Conservation (phyloP, 2,113 vertebrate genomes). For the Xyrauchen texanus region DNA sequence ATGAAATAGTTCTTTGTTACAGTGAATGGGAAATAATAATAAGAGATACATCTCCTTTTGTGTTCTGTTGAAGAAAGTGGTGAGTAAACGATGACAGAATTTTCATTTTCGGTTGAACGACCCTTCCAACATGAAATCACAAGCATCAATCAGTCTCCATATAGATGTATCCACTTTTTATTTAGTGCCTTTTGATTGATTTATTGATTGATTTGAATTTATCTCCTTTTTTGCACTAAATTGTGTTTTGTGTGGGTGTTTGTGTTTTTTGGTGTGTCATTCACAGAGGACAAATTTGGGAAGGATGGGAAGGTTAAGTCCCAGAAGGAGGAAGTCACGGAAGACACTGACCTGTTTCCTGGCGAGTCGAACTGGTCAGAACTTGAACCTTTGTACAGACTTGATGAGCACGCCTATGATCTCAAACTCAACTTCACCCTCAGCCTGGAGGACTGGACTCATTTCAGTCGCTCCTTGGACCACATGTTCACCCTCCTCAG, state of each 20-base stretch:
- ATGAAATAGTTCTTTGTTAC: too few species aligned
- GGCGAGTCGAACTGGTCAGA: slow-evolving; percentile 60
- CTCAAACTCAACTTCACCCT: slow-evolving; percentile 59
- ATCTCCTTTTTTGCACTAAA: not conserved
- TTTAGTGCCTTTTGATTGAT: too few species aligned
- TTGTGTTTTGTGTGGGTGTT: slow-evolving; percentile 25
- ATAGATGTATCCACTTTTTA: slow-evolving; percentile 25
- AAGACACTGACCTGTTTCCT: slow-evolving; percentile 32
- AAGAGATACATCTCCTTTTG: too few species aligned
- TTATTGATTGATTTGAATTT: not conserved
- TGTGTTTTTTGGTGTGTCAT: slow-evolving; percentile 27
- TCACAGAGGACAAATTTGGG: slow-evolving; percentile 92
- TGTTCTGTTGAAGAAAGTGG: too few species aligned
- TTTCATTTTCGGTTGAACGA: too few species aligned
- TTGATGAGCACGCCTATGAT: slow-evolving; percentile 58
- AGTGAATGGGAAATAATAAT: too few species aligned
- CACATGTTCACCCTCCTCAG: slow-evolving; percentile 66
- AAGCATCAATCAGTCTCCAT: slow-evolving; percentile 40
- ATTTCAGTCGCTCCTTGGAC: slow-evolving; percentile 64
- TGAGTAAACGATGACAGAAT: too few species aligned
- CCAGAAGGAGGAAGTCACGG: slow-evolving; percentile 51
- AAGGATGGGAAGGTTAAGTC: slow-evolving; percentile 94
- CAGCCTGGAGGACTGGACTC: slow-evolving; percentile 65
- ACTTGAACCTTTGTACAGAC: slow-evolving; percentile 71
- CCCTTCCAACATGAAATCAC: not conserved